Evolutionary conservation across 2,888 invertebrate genomes (phyloP).

Genomic region (Drosophila quasianomalipes): DNA sequence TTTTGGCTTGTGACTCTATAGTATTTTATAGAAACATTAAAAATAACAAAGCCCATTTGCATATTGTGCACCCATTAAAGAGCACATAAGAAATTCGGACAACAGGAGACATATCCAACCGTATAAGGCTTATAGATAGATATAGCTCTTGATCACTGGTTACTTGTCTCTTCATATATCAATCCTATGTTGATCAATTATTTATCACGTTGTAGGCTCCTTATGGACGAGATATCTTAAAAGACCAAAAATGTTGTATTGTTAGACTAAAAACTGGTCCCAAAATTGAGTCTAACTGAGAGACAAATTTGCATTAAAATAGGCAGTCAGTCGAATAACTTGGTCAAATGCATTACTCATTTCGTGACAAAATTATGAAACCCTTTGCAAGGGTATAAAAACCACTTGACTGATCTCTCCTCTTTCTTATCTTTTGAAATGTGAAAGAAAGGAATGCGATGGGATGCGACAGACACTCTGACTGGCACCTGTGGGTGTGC

Average conservation of each 20-base stretch:
- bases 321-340: not conserved
- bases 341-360: not conserved
- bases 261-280: not conserved
- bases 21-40: conserved; percentile 52
- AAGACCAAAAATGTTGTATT: too few species aligned
- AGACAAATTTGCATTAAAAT: not conserved
- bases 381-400: conserved; percentile 4
- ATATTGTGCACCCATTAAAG: conserved; percentile 30
- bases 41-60: conserved; percentile 56
- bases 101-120: not conserved
- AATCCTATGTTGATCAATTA: not conserved
- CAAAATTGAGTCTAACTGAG: not conserved
- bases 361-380: not conserved
- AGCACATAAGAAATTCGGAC: not conserved
- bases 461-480: not conserved
- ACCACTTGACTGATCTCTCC: conserved; percentile 11
- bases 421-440: conserved; percentile 6
- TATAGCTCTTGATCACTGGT: not conserved
- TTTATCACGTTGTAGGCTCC: not conserved
- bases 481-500: not conserved
- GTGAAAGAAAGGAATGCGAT: conserved; percentile 13
- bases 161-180: not conserved
- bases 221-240: not conserved
- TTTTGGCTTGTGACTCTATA: conserved; percentile 52
- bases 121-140: not conserved